Evolutionary conservation across 1,140 invertebrate genomes (phyloP).

Genomic region (Conopomorpha cramerella): DNA sequence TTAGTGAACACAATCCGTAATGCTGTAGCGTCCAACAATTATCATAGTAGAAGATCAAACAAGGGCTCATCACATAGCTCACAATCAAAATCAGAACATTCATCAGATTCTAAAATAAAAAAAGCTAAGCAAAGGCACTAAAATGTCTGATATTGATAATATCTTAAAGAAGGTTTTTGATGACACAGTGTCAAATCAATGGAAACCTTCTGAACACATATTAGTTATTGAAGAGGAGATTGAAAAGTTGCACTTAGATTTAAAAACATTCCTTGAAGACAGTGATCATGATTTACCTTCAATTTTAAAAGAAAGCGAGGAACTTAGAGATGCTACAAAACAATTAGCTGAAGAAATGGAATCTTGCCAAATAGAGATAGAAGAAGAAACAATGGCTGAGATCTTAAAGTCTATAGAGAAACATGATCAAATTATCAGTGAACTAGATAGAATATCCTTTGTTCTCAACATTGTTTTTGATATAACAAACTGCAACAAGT

Average conservation of each 20-base stretch:
- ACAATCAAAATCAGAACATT: constrained; percentile 32
- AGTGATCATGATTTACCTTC: constrained; percentile 61
- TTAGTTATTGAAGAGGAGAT: constrained; percentile 60
- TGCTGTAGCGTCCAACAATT: constrained; percentile 50
- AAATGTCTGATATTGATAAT: constrained; percentile 25
- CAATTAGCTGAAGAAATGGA: constrained; percentile 57
- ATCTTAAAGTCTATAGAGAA: constrained; percentile 61
- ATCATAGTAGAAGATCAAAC: constrained; percentile 17
- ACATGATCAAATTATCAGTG: constrained; percentile 55
- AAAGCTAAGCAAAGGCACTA: constrained; percentile 47
- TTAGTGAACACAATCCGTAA: constrained; percentile 54
- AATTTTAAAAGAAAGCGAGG: constrained; percentile 54
- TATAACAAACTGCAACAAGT: constrained; percentile 57
- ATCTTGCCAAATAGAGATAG: constrained; percentile 54
- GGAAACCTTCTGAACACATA: constrained; percentile 57
- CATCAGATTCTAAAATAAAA: constrained; percentile 42
- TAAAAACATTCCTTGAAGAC: constrained; percentile 58
- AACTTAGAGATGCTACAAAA: constrained; percentile 51
- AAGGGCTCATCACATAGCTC: constrained; percentile 25
- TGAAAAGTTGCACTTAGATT: constrained; percentile 58
- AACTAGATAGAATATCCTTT: constrained; percentile 58
- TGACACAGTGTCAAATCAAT: constrained; percentile 16
- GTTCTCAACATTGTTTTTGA: constrained; percentile 56
- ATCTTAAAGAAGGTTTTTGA: constrained; percentile 27
- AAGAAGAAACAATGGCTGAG: constrained; percentile 63